Base-by-base conservation (phyloP, 2,888 invertebrate genomes). In the Cantharis rufa region DNA sequence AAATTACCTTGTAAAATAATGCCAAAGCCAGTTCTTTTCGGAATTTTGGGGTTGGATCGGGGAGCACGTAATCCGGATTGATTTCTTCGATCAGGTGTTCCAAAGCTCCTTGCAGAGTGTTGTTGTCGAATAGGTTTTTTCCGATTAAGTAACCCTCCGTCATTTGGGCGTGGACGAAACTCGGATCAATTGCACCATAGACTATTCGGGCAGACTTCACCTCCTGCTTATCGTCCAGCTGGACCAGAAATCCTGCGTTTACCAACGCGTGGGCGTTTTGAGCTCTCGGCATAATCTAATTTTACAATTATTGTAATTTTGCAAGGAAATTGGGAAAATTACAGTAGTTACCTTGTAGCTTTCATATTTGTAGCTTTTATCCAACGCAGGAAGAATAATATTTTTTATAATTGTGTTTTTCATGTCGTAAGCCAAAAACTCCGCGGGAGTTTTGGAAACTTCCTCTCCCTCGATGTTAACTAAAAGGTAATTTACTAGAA, bases 191-290 rank as follows among this genome's bases (percentile, higher is more conserved):
- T 69, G 92, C 92, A 1, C 93, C 94, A 83, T 89, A 93, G 24
- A 93, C 91, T 62, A 94, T 90, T 10, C 87, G 89, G 0, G 92
- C 90, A 0, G 88, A 88, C 15, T 85, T 79, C 0, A 90, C 84
- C 21, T n/a, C 2, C 11, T 16, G 88, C 84, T 66, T 87, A 87
- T 66, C 90, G 82, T 79, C 88, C 69, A 94, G 85, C 84, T 91
- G 90, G 77, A 93, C 90, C 0, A 92, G 86, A 84, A 94, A 94
- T 3, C 91, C 94, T 18, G 93, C 93, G 82, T 94, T 94, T 0
- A 95, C 92, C 82, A 92, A 91, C 0, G 94, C 94, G 81, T 93
- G 93, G 0, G 93, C 91, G 82, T 93, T 94, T 87, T 93, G 93
- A 3, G 92, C 89, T 72, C 94, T 89, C 2, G 92, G 91, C 90